phyloP scores from a whole-genome alignment of 2,113 vertebrate genomes.

The Thomomys bottae region DNA sequence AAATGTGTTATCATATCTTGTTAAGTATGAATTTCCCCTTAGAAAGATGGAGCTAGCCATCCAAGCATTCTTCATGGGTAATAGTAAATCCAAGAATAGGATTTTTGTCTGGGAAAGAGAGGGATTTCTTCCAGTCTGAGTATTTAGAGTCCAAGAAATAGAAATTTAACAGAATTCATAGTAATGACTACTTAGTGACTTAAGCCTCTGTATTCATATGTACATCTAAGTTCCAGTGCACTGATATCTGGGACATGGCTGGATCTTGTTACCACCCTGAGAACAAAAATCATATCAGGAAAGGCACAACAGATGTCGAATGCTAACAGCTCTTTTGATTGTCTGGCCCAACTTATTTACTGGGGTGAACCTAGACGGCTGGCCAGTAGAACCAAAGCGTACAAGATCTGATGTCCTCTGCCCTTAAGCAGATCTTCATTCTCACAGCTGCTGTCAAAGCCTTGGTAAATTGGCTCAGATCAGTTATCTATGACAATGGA shows the following conservation, averaged over 20 bases:
- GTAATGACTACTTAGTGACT: background rate
- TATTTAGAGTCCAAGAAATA: background rate
- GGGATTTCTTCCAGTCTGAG: background rate
- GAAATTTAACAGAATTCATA: too few species aligned
- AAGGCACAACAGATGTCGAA: background rate
- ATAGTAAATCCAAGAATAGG: background rate
- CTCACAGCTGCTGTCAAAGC: background rate
- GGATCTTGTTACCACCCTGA: background rate
- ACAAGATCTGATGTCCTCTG: background rate
- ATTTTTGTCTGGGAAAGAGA: accelerated
- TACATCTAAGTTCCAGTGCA: background rate
- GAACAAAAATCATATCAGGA: background rate
- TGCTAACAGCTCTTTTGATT: background rate
- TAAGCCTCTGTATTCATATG: background rate
- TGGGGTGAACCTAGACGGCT: background rate
- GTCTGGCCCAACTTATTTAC: background rate
- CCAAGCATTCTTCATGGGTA: background rate
- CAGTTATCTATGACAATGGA: background rate
- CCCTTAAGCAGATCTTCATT: background rate
- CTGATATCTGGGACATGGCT: background rate
- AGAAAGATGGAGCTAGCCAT: background rate
- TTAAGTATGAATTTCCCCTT: background rate
- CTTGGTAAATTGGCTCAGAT: background rate
- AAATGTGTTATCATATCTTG: background rate
- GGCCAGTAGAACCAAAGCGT: background rate